phyloP scores from a whole-genome alignment of 30 jellyfish, hydroid and myxozoan genomes.

The Morbakka virulenta region DNA sequence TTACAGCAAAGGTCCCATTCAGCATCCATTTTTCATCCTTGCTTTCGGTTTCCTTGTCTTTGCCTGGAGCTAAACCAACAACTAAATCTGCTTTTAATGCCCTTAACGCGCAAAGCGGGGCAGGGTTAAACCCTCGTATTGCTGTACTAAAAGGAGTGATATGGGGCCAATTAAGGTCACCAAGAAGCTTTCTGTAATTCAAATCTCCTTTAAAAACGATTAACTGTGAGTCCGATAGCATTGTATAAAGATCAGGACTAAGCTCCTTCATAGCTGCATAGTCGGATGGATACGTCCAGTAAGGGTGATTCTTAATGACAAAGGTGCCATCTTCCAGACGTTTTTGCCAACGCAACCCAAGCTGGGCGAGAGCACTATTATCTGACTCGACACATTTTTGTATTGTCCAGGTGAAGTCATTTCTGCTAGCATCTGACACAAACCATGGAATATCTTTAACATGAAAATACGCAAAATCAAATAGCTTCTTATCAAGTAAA shows the following conservation, averaged over 20 bases:
- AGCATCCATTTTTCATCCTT: slow-evolving; percentile 81
- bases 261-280: slow-evolving; percentile 67
- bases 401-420: slow-evolving; percentile 83
- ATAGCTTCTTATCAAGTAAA: slow-evolving; percentile 65
- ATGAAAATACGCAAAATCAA: slow-evolving; percentile 70
- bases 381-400: slow-evolving; percentile 74
- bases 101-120: slow-evolving; percentile 87
- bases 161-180: slow-evolving; percentile 86
- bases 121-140: slow-evolving; percentile 86
- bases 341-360: slow-evolving; percentile 78
- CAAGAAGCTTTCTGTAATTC: slow-evolving; percentile 83
- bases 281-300: slow-evolving; percentile 85
- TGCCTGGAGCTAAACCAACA: slow-evolving; percentile 82
- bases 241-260: slow-evolving; percentile 67
- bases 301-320: slow-evolving; percentile 62
- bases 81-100: slow-evolving; percentile 88
- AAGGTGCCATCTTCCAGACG: slow-evolving; percentile 68
- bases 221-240: slow-evolving; percentile 60
- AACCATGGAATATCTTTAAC: slow-evolving; percentile 98
- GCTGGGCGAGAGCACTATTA: slow-evolving; percentile 39
- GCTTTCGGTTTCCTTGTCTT: slow-evolving; percentile 59
- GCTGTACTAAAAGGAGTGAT: slow-evolving; percentile 74
- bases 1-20: slow-evolving; percentile 80
- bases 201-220: slow-evolving; percentile 93
- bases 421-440: slow-evolving; percentile 80